Evolutionary conservation across 2,888 invertebrate species (phyloP), one percentile per base, ranked within the genome.

Genomic region (Tenthredo amoena): DNA sequence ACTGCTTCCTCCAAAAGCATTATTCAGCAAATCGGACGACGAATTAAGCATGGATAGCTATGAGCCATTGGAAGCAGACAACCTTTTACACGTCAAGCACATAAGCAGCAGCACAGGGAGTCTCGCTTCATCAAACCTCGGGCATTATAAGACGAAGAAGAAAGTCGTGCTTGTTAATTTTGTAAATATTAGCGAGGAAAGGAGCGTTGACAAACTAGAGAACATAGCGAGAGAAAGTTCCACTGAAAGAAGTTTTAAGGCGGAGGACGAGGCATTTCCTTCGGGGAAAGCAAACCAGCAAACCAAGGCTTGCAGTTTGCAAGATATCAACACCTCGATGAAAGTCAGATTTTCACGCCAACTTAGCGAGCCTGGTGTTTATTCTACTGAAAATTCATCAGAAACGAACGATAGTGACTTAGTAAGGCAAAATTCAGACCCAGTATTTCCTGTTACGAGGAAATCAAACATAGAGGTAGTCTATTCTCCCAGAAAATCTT

Each of bases 1-100:
- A n/a, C 86, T 90, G 79, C 89, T 90, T 40, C 88, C 90, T 55
- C 86, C 90, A 58, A 92, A 91, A 88, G 86, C 87, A 47, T 87
- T 90, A 62, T 91, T 91, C 84, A 93, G 93, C 85, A 93, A 93
- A 86, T 93, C 93, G 2, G 93, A 93, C n/a, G 93, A 93, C 81
- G 93, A 93, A 85, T 88, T 93, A 71, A 92, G 91, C 86, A 89
- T 89, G 68, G 90, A 90, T 62, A 89, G 91, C 85, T 89, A 89
- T 81, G 89, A 90, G 85, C 86, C 89, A 10, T 87, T 88, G 31
- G 89, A 89, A 62, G 89, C 87, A 65, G 90, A 91, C 4, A 92
- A 91, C 87, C 88, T 93, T 40, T 85, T 92, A 12, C 90, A 89
- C 84, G 88, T 90, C 15, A 93, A 93, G 85, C 91, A 90, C 12